Conservation (phyloP, 2,113 vertebrate species). For the Proteles cristata region DNA sequence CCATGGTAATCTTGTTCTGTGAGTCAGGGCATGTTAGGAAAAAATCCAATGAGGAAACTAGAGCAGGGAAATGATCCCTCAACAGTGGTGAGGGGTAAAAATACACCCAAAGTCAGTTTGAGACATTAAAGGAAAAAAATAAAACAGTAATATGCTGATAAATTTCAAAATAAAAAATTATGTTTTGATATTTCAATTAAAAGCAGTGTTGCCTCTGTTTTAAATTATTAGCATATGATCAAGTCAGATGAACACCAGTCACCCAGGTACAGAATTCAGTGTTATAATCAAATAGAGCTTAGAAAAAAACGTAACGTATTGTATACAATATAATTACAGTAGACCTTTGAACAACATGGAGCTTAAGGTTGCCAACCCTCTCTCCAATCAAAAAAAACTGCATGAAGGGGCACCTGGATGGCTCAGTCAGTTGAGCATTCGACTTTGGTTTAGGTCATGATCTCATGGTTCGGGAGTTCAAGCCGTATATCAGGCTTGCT, state of each 20-base stretch:
- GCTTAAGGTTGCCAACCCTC: background rate
- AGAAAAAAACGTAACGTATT: background rate
- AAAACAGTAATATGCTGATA: background rate
- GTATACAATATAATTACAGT: background rate
- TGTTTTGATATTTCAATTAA: conserved; percentile 24
- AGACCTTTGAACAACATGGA: background rate
- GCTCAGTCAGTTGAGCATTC: no score
- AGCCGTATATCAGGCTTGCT: no score
- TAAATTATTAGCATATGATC: conserved; percentile 14
- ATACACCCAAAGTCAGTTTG: background rate
- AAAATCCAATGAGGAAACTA: conserved; percentile 6
- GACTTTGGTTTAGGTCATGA: no score
- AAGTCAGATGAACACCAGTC: background rate
- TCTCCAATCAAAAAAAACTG: background rate
- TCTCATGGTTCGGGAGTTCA: no score
- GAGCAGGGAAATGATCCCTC: background rate
- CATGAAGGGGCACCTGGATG: no score
- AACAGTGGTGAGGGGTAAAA: background rate
- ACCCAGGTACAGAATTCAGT: conserved; percentile 8
- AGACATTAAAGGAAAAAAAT: background rate
- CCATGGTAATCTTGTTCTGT: background rate
- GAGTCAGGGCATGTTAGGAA: background rate
- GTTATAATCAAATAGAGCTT: conserved; percentile 27
- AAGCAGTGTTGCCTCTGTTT: conserved; percentile 11
- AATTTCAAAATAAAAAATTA: conserved; percentile 24